phyloP scores from a whole-genome alignment of 23 tunicate species.

The Trididemnum clinides region DNA sequence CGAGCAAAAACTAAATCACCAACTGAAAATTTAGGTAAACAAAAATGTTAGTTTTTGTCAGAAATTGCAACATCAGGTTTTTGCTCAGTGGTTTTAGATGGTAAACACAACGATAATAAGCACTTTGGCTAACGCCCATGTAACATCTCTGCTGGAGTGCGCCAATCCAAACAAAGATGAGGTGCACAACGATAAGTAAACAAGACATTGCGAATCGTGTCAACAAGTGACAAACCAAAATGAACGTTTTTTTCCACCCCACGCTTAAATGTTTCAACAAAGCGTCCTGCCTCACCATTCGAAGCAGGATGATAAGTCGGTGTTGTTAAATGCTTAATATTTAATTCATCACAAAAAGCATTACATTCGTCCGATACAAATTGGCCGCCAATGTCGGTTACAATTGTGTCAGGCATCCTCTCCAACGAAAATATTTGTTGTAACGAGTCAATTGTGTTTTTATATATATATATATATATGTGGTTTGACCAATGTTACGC shows the following conservation, averaged over 20 bases:
- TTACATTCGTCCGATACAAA: background rate
- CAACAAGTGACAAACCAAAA: background rate
- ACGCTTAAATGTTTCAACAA: background rate
- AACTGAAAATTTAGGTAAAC: background rate
- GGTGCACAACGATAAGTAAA: background rate
- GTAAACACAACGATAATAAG: conserved; percentile 5
- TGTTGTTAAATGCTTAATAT: background rate
- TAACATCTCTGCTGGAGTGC: background rate
- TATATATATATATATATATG: background rate
- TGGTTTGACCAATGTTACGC: background rate
- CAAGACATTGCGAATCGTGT: background rate
- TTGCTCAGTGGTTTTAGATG: background rate
- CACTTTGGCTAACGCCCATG: conserved; percentile 10
- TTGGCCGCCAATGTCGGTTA: conserved; percentile 1
- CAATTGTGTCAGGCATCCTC: background rate
- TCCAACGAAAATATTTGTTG: background rate
- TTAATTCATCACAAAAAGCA: background rate
- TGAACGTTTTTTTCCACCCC: background rate
- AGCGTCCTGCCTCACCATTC: background rate
- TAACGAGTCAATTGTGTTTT: background rate
- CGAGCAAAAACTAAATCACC: conserved; percentile 14
- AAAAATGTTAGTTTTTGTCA: background rate
- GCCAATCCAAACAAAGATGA: background rate
- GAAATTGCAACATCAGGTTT: background rate
- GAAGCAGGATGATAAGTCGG: background rate